A percentile compares a stretch with the other conserved stretches of the same genome.
Conservation (phyloP, 1,140 invertebrate genomes). For the Temnothorax curvispinosus region DNA sequence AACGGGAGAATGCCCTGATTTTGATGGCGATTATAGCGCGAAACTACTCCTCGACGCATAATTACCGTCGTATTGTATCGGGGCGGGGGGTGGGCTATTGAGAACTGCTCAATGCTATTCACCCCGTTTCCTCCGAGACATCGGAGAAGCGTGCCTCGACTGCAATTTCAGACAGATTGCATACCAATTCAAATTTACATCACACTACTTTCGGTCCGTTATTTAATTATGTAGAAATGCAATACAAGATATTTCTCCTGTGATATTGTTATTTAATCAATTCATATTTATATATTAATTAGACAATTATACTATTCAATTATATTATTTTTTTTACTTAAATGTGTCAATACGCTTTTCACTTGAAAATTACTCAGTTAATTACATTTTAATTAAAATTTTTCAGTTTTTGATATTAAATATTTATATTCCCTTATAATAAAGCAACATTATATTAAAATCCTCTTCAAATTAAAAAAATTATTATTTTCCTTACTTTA, state of each 20-base stretch:
- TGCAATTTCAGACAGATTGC: slow-evolving; percentile 55
- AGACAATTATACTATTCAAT: neutral
- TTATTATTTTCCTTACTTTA: neutral
- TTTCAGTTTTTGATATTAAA: neutral
- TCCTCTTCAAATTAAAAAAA: neutral
- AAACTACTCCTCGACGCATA: slow-evolving; percentile 62
- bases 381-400: neutral
- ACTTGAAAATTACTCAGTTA: neutral
- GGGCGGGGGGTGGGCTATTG: slow-evolving; percentile 32
- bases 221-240: slow-evolving; percentile 32
- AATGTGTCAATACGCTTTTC: neutral
- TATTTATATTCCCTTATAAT: neutral
- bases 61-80: slow-evolving; percentile 62
- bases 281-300: neutral
- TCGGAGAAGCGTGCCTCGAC: slow-evolving; percentile 34
- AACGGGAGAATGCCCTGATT: slow-evolving; percentile 41
- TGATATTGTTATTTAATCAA: neutral
- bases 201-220: slow-evolving; percentile 37
- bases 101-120: slow-evolving; percentile 50
- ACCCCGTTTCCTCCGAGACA: slow-evolving; percentile 33
- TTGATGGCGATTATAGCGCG: slow-evolving; percentile 60
- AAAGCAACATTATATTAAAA: neutral
- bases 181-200: slow-evolving; percentile 60
- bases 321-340: neutral
- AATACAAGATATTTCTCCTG: neutral